Evolutionary conservation across 1,140 invertebrate species (phyloP).

Genomic region (Gyrodactylus bullatarudis): DNA sequence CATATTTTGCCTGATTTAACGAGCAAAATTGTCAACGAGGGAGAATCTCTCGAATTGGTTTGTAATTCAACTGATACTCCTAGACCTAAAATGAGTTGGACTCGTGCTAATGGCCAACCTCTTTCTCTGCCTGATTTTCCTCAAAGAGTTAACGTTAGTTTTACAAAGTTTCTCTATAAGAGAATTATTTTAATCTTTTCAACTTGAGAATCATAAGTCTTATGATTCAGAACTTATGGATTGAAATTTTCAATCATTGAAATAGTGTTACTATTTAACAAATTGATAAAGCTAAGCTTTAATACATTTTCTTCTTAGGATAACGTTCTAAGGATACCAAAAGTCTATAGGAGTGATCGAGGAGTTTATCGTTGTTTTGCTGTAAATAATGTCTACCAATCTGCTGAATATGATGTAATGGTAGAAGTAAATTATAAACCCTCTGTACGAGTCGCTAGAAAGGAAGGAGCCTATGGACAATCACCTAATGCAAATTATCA

Average conservation of each 20-base stretch:
- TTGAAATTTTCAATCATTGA: no score
- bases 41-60: not conserved
- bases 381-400: not conserved
- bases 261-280: no score
- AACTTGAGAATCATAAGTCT: no score
- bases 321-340: not conserved
- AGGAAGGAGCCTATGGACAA: not conserved
- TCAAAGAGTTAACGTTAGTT: not conserved
- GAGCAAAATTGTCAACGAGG: constrained; percentile 3
- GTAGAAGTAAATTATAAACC: constrained; percentile 5
- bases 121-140: constrained; percentile 1
- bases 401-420: constrained; percentile 6
- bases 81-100: not conserved
- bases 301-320: no score
- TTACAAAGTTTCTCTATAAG: no score
- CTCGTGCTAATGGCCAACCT: constrained; percentile 1
- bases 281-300: no score
- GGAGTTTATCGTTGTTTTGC: constrained; percentile 5
- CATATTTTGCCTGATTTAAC: not conserved
- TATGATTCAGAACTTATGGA: no score
- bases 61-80: constrained; percentile 3
- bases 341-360: not conserved
- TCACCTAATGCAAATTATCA: not conserved
- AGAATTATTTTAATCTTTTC: no score
- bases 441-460: not conserved